Evolutionary conservation across 1,140 invertebrate species (phyloP), one percentile per base, ranked within the genome.

Genomic region (Thalassaphorura encarpata): DNA sequence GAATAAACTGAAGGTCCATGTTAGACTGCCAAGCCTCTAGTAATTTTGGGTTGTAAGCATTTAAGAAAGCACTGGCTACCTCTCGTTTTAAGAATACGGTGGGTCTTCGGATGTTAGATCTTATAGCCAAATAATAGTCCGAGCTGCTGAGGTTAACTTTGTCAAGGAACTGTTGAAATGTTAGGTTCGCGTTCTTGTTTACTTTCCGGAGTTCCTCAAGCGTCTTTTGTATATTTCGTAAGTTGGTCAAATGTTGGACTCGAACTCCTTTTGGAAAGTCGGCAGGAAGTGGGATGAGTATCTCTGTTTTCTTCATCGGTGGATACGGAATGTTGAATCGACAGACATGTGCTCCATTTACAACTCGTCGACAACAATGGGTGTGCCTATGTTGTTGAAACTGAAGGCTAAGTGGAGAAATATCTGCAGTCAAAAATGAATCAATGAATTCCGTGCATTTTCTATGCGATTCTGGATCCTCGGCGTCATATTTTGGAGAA

Each of bases 1-100:
- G 28, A 21, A 68, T 49, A 56, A 57, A 66, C 46, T 68, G 68
- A 27, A 69, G 65, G 46, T 69, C 68, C 64, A 69, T 69, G 51
- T 70, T 69, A 16, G 57, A 66, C 42, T 53, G 13, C 51, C 61
- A 66, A 13, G 67, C 48, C 8, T 58, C n/a, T 33, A 69, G 46
- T 24, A 69, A 52, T 42, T 52, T 48, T 58, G 24, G 49, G 51
- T 64, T 67, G 57, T 66, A 70, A 39, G 50, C 39, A 62, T 69
- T 69, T 5, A 68, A 54, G 21, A 43, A 66, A 21, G 16, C 28
- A 11, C 63, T 64, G 11, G 53, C 36, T n/a, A 45, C 53, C 16
- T 21, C 29, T 40, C 67, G 52, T 53, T 61, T 66, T 3, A 53
- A 31, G 39, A 61, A 57, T 16, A 56, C 51, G 8, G 54, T 55